Base-by-base conservation (phyloP, 2,113 vertebrate genomes). In the Peromyscus maniculatus region DNA sequence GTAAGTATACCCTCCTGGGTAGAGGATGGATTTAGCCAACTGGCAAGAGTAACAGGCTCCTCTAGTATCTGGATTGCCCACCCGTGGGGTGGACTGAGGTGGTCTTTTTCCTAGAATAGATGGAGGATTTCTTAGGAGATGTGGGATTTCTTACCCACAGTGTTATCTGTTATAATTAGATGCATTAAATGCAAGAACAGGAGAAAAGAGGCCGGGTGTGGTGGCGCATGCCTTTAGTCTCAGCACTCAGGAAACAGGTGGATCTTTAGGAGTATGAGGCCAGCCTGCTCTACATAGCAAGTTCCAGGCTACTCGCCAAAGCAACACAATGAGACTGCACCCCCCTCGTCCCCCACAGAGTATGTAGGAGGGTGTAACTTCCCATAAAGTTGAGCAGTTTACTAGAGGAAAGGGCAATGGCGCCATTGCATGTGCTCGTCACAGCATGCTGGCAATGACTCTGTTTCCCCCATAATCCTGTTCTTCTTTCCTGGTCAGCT, bases 381-480 rank as follows among this genome's bases (percentile, higher is more conserved):
- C 4, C 55, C 36, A 62, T n/a, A 39, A 83, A 62, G 55, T 55
- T 26, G 59, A 31, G 6, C 13, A n/a, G n/a, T 84, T 84, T 28
- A 17, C 59, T 66, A 19, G 22, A 43, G 39, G 82, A 31, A 66
- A 43, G 59, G 59, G 82, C 82, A 66, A 24, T 43, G 12, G n/a
- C 16, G 1, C 3, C 6, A 4, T 26, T 62, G 36, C 36, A 4
- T 5, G 9, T 8, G 24, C 82, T 10, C 7, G 0, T 26, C 74
- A 28, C 57, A n/a, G n/a, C 17, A n/a, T 83, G 80, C 80, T 39
- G 33, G 57, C 36, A 39, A 83, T 39, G 57, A 57, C 80, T 43
- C 43, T 43, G 57, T 83, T 39, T 31, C 17, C 10, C 12, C 26
- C 6, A 39, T 15, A 17, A 13, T 28, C 13, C 26, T 13, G 39